Conservation (phyloP, 1,140 invertebrate genomes). For the Papilio xuthus region DNA sequence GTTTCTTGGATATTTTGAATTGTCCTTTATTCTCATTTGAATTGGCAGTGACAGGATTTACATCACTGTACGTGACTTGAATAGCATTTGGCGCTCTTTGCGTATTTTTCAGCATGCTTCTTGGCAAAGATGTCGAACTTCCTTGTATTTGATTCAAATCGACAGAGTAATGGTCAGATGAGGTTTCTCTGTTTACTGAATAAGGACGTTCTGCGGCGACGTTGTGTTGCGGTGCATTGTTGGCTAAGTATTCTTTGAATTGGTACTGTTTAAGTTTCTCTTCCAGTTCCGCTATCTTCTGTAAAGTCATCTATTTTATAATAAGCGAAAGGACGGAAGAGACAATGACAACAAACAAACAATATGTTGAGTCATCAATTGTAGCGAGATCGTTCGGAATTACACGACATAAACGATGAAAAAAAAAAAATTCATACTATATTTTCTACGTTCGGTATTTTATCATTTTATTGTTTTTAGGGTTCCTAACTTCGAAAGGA, state of each 20-base stretch:
- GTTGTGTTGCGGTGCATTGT: conserved; percentile 62
- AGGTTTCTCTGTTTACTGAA: conserved; percentile 56
- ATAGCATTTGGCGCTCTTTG: conserved; percentile 50
- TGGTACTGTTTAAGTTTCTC: conserved; percentile 75
- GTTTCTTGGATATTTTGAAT: conserved; percentile 73
- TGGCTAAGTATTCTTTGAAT: conserved; percentile 74
- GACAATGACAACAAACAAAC: background rate
- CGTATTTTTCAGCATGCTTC: conserved; percentile 42
- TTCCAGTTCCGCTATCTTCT: conserved; percentile 69
- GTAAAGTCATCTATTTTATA: conserved; percentile 36
- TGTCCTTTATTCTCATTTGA: conserved; percentile 67
- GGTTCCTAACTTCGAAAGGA: no score
- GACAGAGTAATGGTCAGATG: conserved; percentile 40
- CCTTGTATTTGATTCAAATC: conserved; percentile 46
- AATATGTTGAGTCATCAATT: background rate
- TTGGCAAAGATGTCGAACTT: conserved; percentile 41
- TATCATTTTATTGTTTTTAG: background rate
- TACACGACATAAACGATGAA: background rate
- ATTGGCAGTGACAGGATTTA: conserved; percentile 43
- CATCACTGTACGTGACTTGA: conserved; percentile 65
- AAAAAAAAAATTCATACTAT: background rate
- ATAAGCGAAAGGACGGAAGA: conserved; percentile 7
- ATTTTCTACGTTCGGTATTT: background rate
- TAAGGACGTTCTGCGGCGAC: conserved; percentile 69
- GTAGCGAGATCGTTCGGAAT: background rate